Conservation (phyloP, 2,797 vertebrate genomes). For the Oryzias dopingdopingensis region DNA sequence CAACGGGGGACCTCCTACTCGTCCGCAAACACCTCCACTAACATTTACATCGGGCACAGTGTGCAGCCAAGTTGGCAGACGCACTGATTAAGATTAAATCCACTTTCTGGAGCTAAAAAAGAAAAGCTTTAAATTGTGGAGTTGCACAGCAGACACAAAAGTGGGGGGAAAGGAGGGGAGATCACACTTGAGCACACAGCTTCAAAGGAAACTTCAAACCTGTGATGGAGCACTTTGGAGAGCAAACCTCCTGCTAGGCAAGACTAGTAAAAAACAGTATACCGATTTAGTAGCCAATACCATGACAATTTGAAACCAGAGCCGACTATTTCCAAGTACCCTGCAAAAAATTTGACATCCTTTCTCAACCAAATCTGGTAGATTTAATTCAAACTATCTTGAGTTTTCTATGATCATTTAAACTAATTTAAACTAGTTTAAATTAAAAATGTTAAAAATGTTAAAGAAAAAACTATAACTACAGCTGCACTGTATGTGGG, state of each 20-base stretch:
- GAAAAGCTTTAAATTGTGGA: constrained; percentile 46
- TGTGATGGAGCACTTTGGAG: constrained; percentile 52
- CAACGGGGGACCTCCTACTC: constrained; percentile 17
- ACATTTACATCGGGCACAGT: constrained; percentile 14
- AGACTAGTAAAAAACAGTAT: constrained; percentile 11
- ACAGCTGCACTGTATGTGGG: no score
- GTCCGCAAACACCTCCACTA: constrained; percentile 29
- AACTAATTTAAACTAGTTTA: no score
- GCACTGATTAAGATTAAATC: constrained; percentile 41
- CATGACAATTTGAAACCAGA: background rate
- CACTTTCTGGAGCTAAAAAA: constrained; percentile 39
- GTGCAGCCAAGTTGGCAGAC: constrained; percentile 32
- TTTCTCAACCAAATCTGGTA: background rate
- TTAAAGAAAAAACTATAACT: no score
- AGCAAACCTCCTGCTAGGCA: constrained; percentile 20
- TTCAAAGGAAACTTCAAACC: constrained; percentile 66
- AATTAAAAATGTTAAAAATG: no score
- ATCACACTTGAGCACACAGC: constrained; percentile 58
- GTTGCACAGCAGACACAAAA: constrained; percentile 41
- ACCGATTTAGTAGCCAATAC: constrained; percentile 5
- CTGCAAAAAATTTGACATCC: background rate
- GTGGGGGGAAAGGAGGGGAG: background rate
- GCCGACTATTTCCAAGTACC: background rate
- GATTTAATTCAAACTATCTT: no score
- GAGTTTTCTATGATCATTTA: no score